phyloP scores from a whole-genome alignment of 2,888 invertebrate species.

The Ochropleura leucogaster region DNA sequence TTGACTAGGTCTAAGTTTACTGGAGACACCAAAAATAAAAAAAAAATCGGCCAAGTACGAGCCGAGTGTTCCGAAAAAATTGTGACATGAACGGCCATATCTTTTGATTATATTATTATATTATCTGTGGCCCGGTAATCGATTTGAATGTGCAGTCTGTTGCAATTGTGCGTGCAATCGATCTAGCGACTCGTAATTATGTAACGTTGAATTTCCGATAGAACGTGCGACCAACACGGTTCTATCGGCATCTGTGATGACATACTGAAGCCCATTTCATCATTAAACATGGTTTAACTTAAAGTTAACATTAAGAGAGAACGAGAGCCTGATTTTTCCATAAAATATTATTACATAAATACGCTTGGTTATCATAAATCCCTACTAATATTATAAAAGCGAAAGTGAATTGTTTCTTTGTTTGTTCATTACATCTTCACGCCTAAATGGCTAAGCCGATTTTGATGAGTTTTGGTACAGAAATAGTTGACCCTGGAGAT shows the following conservation, averaged over 20 bases:
- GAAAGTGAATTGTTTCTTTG: too few relatives aligned
- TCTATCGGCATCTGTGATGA: constrained; percentile 40
- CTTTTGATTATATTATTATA: too few relatives aligned
- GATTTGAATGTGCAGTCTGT: constrained; percentile 41
- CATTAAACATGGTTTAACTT: constrained; percentile 20
- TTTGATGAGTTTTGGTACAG: too few relatives aligned
- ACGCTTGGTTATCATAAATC: neutral
- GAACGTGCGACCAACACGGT: constrained; percentile 35
- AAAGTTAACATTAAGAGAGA: constrained; percentile 2
- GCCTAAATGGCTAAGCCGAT: too few relatives aligned
- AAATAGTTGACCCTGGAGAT: too few relatives aligned
- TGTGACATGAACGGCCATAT: too few relatives aligned
- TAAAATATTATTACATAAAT: constrained; percentile 3
- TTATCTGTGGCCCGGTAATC: constrained; percentile 17
- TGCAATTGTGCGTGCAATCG: constrained; percentile 56
- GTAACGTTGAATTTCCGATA: constrained; percentile 45
- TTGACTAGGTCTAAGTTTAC: too few relatives aligned
- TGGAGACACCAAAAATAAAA: too few relatives aligned
- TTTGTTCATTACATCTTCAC: too few relatives aligned
- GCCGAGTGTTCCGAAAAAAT: too few relatives aligned
- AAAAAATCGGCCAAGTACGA: too few relatives aligned
- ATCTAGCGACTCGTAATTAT: constrained; percentile 46
- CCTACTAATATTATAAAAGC: too few relatives aligned
- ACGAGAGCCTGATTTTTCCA: constrained; percentile 9
- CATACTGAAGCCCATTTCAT: constrained; percentile 46